Evolutionary conservation across 2,888 invertebrate species (phyloP), one percentile per base, ranked within the genome.

Genomic region (Drosophila setosimentum): DNA sequence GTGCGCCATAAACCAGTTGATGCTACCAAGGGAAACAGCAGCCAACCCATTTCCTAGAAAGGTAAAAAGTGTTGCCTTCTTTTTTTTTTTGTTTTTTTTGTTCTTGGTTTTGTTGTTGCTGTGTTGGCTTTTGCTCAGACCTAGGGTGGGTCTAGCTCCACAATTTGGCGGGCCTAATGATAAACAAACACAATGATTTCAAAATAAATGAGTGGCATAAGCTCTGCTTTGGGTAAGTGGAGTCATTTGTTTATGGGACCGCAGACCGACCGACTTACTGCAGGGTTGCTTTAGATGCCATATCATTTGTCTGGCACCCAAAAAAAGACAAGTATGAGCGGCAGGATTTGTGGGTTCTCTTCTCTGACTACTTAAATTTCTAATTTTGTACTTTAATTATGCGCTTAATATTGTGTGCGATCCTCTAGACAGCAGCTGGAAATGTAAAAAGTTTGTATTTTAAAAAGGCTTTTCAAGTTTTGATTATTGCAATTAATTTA

Each of bases 131-230:
- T 45, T 16, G 16, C 53, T 18, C 48, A 21, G 69, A 18, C 13
- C 16, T 21, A 11, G 45, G 29, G 16, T 18, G 77, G 58, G 75
- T 69, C 49, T 50, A 27, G 70, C 50, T 50, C 35, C 37, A 64
- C 58, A 64, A 58, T 60, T 74, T 63, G 60, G 62, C 58, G 60
- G 45, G 65, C 75, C 79, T 80, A 80, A 80, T 80, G 79, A 82
- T 78, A 80, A 80, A 66, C 79, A 80, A 80, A 80, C 79, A 80
- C 71, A 80, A 82, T 82, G 79, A 80, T 80, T 82, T 78, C 66
- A 59, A 82, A 82, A 80, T 80, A 80, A 80, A 80, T 75, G 79
- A 80, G 79, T 80, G 73, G 77, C 76, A 68, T 78, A 76, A 78
- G 80, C 78, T 62, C 80, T 71, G 63, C 68, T 54, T 57, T 57